Percentiles rank a stretch among this genome's conserved stretches.
Conservation (phyloP, 2,797 vertebrate genomes). For the Liparis tanakae region DNA sequence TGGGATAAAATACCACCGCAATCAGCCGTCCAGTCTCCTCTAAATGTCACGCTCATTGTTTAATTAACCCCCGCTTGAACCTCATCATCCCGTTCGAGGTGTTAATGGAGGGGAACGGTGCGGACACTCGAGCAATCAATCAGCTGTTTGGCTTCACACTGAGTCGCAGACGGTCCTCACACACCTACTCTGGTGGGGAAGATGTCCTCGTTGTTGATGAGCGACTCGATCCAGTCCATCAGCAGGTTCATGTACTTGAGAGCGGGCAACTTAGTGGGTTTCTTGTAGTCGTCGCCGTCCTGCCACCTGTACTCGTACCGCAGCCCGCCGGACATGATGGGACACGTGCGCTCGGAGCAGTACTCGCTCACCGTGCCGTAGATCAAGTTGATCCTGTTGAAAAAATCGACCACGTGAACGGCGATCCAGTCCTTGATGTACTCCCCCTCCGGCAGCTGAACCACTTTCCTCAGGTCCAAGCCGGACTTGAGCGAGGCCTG, state of each 20-base stretch:
- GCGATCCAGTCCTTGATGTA: conserved; percentile 97
- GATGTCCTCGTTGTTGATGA: conserved; percentile 96
- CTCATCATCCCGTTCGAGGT: conserved; percentile 21
- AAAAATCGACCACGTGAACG: conserved; percentile 98
- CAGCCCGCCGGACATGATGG: conserved; percentile 96
- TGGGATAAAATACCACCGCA: conserved; percentile 44
- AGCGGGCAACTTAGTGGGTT: conserved; percentile 93
- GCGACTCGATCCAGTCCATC: conserved; percentile 99
- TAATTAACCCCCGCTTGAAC: conserved; percentile 75
- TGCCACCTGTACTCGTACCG: conserved; percentile 99
- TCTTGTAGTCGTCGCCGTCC: conserved; percentile 93
- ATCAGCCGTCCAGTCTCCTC: conserved; percentile 26
- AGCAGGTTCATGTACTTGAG: conserved; percentile 96
- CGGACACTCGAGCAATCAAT: conserved; percentile 23
- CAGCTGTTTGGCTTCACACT: conserved; percentile 27
- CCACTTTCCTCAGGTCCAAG: conserved; percentile 93
- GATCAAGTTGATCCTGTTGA: conserved; percentile 99
- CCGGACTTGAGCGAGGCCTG: conserved; percentile 98
- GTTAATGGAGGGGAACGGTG: conserved; percentile 42
- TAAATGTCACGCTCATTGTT: conserved; percentile 70
- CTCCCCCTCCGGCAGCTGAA: conserved; percentile 93
- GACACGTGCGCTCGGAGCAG: conserved; percentile 93
- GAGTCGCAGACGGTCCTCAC: conserved; percentile 53
- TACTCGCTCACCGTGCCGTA: conserved; percentile 97
- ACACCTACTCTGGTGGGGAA: conserved; percentile 92